phyloP scores from a whole-genome alignment of 2,797 vertebrate species.

The Premnoplex brunnescens region DNA sequence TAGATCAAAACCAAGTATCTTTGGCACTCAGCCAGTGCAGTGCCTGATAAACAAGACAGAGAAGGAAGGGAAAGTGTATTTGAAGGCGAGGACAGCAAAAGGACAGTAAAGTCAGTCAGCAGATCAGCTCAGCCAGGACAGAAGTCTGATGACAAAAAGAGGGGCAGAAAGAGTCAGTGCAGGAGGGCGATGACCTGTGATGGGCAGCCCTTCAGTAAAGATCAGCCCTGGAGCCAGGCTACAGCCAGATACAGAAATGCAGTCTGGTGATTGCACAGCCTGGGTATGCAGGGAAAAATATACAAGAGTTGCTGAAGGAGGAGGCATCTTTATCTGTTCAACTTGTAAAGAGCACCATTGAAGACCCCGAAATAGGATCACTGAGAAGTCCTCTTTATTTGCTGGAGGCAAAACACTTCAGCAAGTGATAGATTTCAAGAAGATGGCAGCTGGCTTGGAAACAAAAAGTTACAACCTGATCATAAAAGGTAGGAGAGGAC shows the following conservation, averaged over 20 bases:
- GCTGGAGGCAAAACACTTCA: not conserved
- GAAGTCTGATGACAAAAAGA: not conserved
- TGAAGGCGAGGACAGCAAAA: not conserved
- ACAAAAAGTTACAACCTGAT: not conserved
- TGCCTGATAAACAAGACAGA: not conserved
- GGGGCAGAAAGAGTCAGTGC: not conserved
- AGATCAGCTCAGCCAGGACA: not conserved
- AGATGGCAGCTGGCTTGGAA: not conserved
- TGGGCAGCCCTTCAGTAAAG: not conserved
- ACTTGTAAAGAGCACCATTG: not conserved
- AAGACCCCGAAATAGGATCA: not conserved
- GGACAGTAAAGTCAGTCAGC: not conserved
- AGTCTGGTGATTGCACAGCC: not conserved
- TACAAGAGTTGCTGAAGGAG: not conserved
- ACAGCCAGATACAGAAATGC: not conserved
- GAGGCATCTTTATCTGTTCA: not conserved
- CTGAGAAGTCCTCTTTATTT: not conserved
- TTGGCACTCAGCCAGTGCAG: not conserved
- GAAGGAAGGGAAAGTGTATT: not conserved
- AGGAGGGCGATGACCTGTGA: not conserved
- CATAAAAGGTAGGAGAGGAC: not conserved
- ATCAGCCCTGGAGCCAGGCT: not conserved
- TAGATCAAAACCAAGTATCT: not conserved
- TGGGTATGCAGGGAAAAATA: not conserved
- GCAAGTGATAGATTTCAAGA: not conserved